Percentiles rank a stretch among this genome's conserved stretches.
phyloP scores from a whole-genome alignment of 2,888 invertebrate species.

The Hypomecis atomaria region DNA sequence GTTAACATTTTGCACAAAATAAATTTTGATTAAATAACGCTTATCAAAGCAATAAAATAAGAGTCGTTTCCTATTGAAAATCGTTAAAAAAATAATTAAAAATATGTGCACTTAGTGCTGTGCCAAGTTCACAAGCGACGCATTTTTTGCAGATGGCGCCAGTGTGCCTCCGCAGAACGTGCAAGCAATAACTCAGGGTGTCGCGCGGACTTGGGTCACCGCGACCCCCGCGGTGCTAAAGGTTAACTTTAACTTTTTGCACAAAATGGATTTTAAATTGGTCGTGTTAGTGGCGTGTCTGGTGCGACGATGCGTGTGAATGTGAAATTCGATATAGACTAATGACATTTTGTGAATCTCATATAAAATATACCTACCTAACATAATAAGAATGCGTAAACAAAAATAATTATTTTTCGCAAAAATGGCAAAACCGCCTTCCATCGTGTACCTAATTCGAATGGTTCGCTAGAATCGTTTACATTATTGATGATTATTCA shows the following conservation, averaged over 20 bases:
- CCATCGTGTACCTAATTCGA: too few species aligned
- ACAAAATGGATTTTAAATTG: constrained; percentile 34
- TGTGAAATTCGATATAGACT: not conserved
- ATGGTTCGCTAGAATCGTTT: too few species aligned
- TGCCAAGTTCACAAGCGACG: not conserved
- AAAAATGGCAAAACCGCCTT: too few species aligned
- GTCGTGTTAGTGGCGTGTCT: constrained; percentile 18
- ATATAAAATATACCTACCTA: too few species aligned
- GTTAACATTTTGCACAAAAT: constrained; percentile 23
- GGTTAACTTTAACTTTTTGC: constrained; percentile 21
- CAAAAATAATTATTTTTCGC: too few species aligned
- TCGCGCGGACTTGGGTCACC: constrained; percentile 23
- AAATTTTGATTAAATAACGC: constrained; percentile 18
- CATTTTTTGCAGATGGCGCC: constrained; percentile 61
- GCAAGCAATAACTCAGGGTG: constrained; percentile 65
- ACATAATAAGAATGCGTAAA: too few species aligned
- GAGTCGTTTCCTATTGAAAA: too few species aligned
- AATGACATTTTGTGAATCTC: not conserved
- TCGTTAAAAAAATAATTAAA: not conserved
- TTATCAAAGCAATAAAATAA: too few species aligned
- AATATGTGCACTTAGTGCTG: not conserved
- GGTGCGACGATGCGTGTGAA: constrained; percentile 11
- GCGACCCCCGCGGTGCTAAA: constrained; percentile 40
- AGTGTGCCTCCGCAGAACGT: constrained; percentile 50
- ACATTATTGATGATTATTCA: too few species aligned